Percentiles rank a stretch among this genome's conserved stretches.
Evolutionary conservation across 2,797 vertebrate genomes (phyloP).

Genomic region (Phalanger gymnotis): DNA sequence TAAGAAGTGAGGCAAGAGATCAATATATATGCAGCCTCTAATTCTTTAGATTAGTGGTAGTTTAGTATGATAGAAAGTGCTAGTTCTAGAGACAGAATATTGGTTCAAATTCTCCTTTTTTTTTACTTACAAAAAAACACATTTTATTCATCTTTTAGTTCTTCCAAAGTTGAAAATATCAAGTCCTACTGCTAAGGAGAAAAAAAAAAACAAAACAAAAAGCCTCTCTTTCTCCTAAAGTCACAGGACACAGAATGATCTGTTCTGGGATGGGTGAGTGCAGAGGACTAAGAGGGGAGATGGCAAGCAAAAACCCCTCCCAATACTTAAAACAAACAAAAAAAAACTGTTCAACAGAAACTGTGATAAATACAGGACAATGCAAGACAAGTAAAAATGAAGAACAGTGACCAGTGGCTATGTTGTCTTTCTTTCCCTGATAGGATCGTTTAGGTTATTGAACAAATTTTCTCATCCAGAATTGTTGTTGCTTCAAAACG

Average conservation of each 20-base stretch:
- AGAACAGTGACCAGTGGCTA: slow-evolving; percentile 68
- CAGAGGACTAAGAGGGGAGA: slow-evolving; percentile 61
- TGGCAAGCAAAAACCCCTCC: slow-evolving; percentile 59
- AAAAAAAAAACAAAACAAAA: slow-evolving; percentile 72
- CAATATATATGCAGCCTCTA: not conserved
- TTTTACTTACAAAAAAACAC: slow-evolving; percentile 78
- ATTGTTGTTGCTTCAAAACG: slow-evolving; percentile 41
- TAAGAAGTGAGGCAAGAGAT: too few species aligned
- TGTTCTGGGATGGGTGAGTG: slow-evolving; percentile 60
- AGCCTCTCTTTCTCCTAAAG: slow-evolving; percentile 58
- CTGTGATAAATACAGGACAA: slow-evolving; percentile 78
- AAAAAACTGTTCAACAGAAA: slow-evolving; percentile 59
- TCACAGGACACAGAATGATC: slow-evolving; percentile 73
- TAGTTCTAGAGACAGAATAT: not conserved
- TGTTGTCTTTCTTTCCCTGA: slow-evolving; percentile 23
- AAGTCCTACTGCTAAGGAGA: slow-evolving; percentile 82
- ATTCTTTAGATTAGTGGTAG: not conserved
- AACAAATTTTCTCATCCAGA: slow-evolving; percentile 59
- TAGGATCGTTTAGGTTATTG: slow-evolving; percentile 51
- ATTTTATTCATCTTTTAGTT: slow-evolving; percentile 84
- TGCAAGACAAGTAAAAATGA: slow-evolving; percentile 64
- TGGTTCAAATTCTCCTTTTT: too few species aligned
- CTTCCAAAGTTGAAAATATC: slow-evolving; percentile 85
- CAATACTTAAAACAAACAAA: slow-evolving; percentile 49
- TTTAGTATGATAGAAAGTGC: not conserved